Conservation (phyloP, 2,113 vertebrate species). For the Brachirus orientalis region DNA sequence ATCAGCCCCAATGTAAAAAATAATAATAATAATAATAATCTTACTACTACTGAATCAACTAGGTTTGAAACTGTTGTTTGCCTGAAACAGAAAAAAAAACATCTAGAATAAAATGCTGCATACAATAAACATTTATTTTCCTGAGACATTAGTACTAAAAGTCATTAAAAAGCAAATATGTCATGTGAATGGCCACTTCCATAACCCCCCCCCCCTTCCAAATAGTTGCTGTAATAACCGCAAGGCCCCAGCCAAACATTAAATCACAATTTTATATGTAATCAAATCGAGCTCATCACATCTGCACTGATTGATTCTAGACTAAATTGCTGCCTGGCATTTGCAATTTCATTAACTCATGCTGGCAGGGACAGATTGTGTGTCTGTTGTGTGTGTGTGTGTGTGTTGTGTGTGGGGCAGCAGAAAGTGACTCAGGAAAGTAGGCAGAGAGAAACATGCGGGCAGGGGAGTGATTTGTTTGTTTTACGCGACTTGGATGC, state of each 20-base stretch:
- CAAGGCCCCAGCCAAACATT: slow-evolving; percentile 58
- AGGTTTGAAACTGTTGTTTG: too few species aligned
- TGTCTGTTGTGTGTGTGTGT: slow-evolving; percentile 21
- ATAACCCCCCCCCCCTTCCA: slow-evolving; percentile 12
- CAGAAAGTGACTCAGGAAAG: slow-evolving; percentile 53
- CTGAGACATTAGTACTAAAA: neutral
- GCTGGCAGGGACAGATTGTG: slow-evolving; percentile 40
- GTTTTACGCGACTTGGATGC: slow-evolving; percentile 55
- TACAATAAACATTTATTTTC: neutral
- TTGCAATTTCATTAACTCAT: slow-evolving; percentile 70
- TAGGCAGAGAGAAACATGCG: slow-evolving; percentile 67
- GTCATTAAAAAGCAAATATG: slow-evolving; percentile 26
- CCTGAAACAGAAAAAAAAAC: too few species aligned
- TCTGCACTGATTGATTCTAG: slow-evolving; percentile 73
- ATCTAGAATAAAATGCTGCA: too few species aligned
- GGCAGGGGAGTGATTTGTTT: slow-evolving; percentile 64
- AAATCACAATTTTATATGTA: slow-evolving; percentile 76
- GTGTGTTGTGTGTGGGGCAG: slow-evolving; percentile 10
- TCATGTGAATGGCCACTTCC: slow-evolving; percentile 40
- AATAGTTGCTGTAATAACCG: slow-evolving; percentile 48
- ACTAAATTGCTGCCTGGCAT: slow-evolving; percentile 65
- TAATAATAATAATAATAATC: too few species aligned
- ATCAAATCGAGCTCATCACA: slow-evolving; percentile 74
- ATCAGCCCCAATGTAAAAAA: too few species aligned
- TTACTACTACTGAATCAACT: too few species aligned